These are phyloP conservation scores for Potorous gilbertii DNA, from an alignment of 2,797 vertebrate species.

Conservation along the genomic window DNA sequence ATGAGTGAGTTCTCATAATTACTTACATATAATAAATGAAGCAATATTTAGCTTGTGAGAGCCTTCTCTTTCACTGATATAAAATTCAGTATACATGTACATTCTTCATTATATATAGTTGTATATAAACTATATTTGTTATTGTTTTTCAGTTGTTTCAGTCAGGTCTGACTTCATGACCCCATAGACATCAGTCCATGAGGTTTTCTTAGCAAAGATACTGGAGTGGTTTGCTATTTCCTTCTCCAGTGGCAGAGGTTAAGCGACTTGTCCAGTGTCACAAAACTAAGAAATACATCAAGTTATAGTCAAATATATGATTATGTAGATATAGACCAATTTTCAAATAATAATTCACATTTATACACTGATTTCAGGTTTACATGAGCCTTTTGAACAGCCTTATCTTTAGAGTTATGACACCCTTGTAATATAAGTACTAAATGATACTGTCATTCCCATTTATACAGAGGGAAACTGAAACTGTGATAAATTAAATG, in stretches of 20 bases:
- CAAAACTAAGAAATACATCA: neutral
- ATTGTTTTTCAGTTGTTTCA: neutral
- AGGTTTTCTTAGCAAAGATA: neutral
- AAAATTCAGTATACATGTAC: neutral
- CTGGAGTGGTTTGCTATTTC: neutral
- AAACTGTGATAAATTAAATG: neutral
- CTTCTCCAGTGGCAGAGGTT: neutral
- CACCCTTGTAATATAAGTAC: neutral
- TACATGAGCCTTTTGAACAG: neutral
- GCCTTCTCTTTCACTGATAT: neutral
- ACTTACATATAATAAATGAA: conserved; percentile 7
- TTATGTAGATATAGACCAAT: neutral
- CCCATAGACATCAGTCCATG: neutral
- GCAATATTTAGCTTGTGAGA: neutral
- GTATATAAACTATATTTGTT: neutral
- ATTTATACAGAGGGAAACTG: neutral
- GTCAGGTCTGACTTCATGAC: neutral
- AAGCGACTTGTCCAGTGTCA: neutral
- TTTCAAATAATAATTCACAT: neutral
- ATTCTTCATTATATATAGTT: neutral
- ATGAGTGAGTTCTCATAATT: neutral
- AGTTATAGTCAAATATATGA: neutral
- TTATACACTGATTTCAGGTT: neutral
- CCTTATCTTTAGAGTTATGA: neutral
- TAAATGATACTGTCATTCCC: neutral